These are phyloP conservation scores for Zaprionus vittiger DNA, from an alignment of 1,140 invertebrate species.

Conservation along the genomic window DNA sequence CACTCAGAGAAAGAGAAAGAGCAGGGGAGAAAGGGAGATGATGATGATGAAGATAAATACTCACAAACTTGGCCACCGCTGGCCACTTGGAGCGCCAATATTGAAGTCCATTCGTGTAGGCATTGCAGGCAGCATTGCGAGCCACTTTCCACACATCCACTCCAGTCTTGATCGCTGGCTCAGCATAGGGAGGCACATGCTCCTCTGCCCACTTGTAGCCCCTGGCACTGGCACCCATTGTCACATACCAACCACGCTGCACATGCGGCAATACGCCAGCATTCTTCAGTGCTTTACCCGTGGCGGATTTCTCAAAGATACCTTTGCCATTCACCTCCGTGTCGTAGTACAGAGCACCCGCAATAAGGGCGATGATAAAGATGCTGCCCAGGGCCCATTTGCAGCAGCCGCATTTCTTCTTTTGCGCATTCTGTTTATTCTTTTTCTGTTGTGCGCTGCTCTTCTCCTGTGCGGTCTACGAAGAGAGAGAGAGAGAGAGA, in stretches of 20 bases:
- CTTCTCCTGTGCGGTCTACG: conserved; percentile 73
- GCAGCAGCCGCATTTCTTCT: conserved; percentile 85
- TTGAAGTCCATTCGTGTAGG: conserved; percentile 85
- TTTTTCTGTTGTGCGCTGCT: conserved; percentile 78
- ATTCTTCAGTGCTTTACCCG: conserved; percentile 86
- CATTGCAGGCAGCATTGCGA: conserved; percentile 85
- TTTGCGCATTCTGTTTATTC: conserved; percentile 74
- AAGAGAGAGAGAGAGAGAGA: conserved; percentile 9
- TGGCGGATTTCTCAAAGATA: conserved; percentile 78
- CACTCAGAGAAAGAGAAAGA: conserved; percentile 13
- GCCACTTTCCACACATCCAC: conserved; percentile 86
- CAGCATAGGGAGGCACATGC: conserved; percentile 88
- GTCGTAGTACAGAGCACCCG: conserved; percentile 83
- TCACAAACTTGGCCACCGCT: conserved; percentile 86
- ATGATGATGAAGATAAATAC: conserved; percentile 61
- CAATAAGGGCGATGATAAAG: conserved; percentile 85
- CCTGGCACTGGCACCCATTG: conserved; percentile 86
- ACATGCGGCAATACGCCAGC: conserved; percentile 87
- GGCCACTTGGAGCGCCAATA: conserved; percentile 86
- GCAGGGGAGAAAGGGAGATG: too few relatives aligned
- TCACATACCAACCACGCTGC: conserved; percentile 86
- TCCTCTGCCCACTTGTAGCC: conserved; percentile 88
- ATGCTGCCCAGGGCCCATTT: conserved; percentile 86
- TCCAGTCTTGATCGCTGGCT: conserved; percentile 87
- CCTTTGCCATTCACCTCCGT: conserved; percentile 80